Evolutionary conservation across 2,888 invertebrate genomes (phyloP), one percentile per base, ranked within the genome.

Genomic region (Thyatira batis): DNA sequence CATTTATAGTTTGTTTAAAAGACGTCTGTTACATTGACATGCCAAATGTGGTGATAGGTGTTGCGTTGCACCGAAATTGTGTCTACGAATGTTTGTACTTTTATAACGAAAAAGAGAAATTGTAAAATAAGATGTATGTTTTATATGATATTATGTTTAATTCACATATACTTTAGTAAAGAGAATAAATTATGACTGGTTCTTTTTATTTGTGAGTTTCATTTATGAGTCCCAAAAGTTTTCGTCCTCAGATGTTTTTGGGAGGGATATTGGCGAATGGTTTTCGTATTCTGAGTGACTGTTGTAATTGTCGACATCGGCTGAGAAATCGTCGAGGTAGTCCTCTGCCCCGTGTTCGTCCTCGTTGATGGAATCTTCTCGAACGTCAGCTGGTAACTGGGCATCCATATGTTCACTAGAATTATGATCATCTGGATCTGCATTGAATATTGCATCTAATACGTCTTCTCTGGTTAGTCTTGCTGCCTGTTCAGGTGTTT

Each of bases 41-140:
- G 63, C 64, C 63, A 63, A 67, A 67, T 57, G 56, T 48, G 45
- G 53, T 59, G 56, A 57, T 60, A 53, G n/a, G 66, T 61, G 70
- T 65, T 69, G 64, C 63, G 72, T 77, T 71, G 64, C 60, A 69
- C 73, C 71, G 74, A 75, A 69, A 71, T 68, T 65, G 58, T 62
- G 60, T 62, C 65, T 74, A 78, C 60, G 76, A 76, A 84, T 76
- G 80, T 91, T 91, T 91, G 89, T 91, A 91, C 88, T 91, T 91
- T 91, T 89, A 89, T 91, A 91, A 82, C 65, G 71, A 73, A 78
- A 77, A 63, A 69, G 61, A 57, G 71, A 76, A 78, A 80, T 71
- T 77, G 71, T 76, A 75, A 77, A 70, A 77, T 72, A 77, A 61
- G 69, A 71, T 70, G 72, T 82, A 81, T 82, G 77, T 86, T 85